Conservation (phyloP, 2,888 invertebrate genomes). For the Yponomeuta plumbellus region DNA sequence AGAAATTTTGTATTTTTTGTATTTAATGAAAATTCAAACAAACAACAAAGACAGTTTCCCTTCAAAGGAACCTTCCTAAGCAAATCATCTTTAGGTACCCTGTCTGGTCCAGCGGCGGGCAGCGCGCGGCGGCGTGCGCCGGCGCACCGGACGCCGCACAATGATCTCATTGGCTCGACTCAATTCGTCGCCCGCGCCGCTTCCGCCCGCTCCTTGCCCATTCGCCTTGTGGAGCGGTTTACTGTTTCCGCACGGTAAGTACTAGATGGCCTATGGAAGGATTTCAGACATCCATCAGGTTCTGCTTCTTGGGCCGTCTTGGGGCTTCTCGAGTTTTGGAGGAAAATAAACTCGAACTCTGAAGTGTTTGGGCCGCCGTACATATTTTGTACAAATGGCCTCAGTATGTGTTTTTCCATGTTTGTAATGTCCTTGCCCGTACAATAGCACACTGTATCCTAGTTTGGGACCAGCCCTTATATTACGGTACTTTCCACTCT, state of each 20-base stretch:
- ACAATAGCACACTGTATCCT: too few species aligned
- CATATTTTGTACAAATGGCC: too few species aligned
- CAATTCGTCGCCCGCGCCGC: constrained; percentile 44
- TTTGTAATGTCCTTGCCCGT: too few species aligned
- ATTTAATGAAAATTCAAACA: too few species aligned
- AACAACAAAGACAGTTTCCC: background rate
- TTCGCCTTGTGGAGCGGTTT: constrained; percentile 7
- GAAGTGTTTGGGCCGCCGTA: too few species aligned
- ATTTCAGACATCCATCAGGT: background rate
- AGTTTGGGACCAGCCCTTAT: too few species aligned
- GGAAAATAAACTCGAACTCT: background rate
- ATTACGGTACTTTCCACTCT: too few species aligned
- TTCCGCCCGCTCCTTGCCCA: constrained; percentile 34
- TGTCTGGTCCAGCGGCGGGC: background rate
- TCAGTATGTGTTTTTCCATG: too few species aligned
- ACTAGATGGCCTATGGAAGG: background rate
- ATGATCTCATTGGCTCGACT: constrained; percentile 53
- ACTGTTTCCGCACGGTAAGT: background rate
- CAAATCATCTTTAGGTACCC: background rate
- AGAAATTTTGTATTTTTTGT: too few species aligned
- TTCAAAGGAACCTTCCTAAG: background rate
- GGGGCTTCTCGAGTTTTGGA: background rate
- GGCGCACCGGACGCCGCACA: constrained; percentile 44
- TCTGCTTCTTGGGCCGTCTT: too few species aligned
- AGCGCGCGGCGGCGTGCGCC: constrained; percentile 22